These are phyloP conservation scores for Mactromeris polynyma DNA, from an alignment of 2,888 invertebrate genomes.

Conservation along the genomic window DNA sequence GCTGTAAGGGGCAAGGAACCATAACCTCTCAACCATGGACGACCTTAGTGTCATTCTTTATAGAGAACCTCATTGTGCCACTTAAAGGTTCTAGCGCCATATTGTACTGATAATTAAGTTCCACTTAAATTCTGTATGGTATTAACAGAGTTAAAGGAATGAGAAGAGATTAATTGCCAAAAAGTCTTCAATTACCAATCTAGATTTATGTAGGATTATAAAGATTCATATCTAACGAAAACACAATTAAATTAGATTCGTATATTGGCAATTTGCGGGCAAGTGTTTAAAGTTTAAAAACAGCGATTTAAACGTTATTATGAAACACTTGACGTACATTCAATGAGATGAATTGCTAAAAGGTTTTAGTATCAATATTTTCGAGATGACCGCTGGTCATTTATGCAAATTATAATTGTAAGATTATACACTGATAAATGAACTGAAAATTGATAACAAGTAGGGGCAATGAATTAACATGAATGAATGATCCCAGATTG, in stretches of 20 bases:
- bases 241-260: background rate
- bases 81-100: too few relatives aligned
- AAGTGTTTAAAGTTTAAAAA: constrained; percentile 7
- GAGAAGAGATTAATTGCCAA: background rate
- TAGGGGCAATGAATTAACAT: too few relatives aligned
- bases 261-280: background rate
- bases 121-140: background rate
- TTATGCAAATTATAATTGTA: background rate
- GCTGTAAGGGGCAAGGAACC: too few relatives aligned
- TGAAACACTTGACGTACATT: background rate
- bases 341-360: background rate
- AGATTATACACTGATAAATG: background rate
- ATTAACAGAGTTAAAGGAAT: background rate
- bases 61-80: too few relatives aligned
- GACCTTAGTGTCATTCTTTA: too few relatives aligned
- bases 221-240: background rate
- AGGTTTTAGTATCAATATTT: constrained; percentile 3
- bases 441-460: too few relatives aligned
- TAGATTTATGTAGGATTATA: background rate
- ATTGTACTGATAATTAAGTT: background rate
- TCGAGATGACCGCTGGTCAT: background rate
- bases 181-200: background rate
- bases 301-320: background rate
- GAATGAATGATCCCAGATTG: too few relatives aligned
- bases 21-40: too few relatives aligned